Evolutionary conservation across 2,888 invertebrate species (phyloP).

Genomic region (Hemaris fuciformis): DNA sequence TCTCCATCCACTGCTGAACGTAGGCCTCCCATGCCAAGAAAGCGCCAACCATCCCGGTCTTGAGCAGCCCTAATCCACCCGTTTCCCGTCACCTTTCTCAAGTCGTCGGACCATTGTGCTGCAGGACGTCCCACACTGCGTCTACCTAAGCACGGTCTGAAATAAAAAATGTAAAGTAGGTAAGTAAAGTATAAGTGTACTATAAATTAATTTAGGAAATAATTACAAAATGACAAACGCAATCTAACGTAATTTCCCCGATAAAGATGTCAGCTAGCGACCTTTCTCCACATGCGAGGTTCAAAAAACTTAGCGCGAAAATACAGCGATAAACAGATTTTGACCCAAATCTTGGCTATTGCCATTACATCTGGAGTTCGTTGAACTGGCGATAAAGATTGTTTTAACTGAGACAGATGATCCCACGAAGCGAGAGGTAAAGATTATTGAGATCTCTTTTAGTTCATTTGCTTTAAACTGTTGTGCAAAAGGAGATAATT

Average conservation of each 20-base stretch:
- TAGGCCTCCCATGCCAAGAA: no score
- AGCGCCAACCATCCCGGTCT: no score
- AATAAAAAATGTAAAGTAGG: no score
- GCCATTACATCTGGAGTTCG: constrained; percentile 10
- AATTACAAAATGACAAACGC: neutral
- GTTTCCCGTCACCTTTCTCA: no score
- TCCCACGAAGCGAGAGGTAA: neutral
- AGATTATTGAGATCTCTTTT: neutral
- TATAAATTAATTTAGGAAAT: no score
- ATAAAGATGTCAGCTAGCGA: neutral
- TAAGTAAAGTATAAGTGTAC: no score
- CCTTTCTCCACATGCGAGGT: neutral
- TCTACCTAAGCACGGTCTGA: no score
- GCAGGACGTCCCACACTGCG: no score
- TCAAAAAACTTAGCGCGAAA: neutral
- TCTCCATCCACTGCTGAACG: no score
- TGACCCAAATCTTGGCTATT: constrained; percentile 17
- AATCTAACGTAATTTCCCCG: neutral
- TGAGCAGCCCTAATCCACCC: no score
- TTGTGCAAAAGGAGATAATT: no score
- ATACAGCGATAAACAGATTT: constrained; percentile 6
- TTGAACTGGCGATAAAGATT: constrained; percentile 15
- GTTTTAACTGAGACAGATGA: constrained; percentile 1
- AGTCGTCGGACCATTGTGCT: no score
- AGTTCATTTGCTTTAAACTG: neutral